These are phyloP conservation scores for Notoglanidium macrostoma DNA, from an alignment of 2,797 vertebrate genomes.

Conservation along the genomic window DNA sequence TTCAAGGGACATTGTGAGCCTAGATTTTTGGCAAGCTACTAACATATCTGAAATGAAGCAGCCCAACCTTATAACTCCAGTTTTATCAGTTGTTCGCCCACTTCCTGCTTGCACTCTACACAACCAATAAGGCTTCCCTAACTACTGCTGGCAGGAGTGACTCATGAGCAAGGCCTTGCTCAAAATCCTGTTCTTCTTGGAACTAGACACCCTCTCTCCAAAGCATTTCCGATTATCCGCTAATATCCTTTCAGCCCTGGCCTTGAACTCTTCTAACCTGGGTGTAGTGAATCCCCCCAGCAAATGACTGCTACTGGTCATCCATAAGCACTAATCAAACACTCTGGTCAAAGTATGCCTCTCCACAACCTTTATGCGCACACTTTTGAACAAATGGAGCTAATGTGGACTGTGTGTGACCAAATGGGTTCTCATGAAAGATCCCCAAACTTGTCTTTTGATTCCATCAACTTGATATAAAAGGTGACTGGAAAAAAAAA, in stretches of 20 bases:
- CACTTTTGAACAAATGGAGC: background rate
- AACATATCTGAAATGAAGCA: conserved; percentile 68
- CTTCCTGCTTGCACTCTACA: conserved; percentile 74
- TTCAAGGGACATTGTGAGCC: conserved; percentile 68
- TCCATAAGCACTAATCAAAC: conserved; percentile 17
- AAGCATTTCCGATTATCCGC: conserved; percentile 65
- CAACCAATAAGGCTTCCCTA: conserved; percentile 75
- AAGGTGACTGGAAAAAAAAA: background rate
- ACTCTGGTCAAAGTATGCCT: conserved; percentile 30
- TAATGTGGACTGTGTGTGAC: conserved; percentile 11
- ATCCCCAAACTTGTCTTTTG: background rate
- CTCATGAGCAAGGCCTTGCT: conserved; percentile 66
- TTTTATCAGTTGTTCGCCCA: conserved; percentile 77
- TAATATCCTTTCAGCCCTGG: conserved; percentile 64
- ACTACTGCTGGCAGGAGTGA: conserved; percentile 69
- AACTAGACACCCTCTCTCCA: conserved; percentile 59
- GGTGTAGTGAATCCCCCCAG: conserved; percentile 56
- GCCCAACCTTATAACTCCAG: conserved; percentile 66
- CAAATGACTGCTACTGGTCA: conserved; percentile 35
- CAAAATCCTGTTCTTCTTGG: conserved; percentile 69
- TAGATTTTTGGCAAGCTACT: conserved; percentile 70
- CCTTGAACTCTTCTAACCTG: conserved; percentile 69
- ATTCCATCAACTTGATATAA: conserved; percentile 1
- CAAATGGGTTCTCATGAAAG: background rate
- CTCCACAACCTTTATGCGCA: background rate